A percentile compares a stretch with the other conserved stretches of the same genome.
Evolutionary conservation across 2,797 vertebrate genomes (phyloP).

Genomic region (Chrosomus eos): DNA sequence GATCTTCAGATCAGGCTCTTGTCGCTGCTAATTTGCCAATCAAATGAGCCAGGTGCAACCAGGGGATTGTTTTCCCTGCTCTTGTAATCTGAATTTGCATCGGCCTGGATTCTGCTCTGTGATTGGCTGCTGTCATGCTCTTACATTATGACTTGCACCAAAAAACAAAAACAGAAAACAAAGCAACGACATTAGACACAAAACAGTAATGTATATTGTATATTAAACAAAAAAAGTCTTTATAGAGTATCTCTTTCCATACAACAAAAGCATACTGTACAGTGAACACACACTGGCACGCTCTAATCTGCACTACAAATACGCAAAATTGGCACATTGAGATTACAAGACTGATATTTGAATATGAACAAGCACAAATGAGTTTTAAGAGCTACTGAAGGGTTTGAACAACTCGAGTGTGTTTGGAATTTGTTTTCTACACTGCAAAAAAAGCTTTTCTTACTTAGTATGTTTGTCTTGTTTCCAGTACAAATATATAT

Average conservation of each 20-base stretch:
- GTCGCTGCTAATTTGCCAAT: conserved; percentile 72
- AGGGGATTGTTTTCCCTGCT: conserved; percentile 55
- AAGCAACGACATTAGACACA: conserved; percentile 57
- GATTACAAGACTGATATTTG: not conserved
- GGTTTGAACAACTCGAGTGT: not conserved
- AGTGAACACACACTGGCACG: too few species aligned
- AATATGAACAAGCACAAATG: not conserved
- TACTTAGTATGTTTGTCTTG: too few species aligned
- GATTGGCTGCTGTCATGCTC: conserved; percentile 69
- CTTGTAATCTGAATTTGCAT: conserved; percentile 66
- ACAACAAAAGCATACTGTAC: not conserved
- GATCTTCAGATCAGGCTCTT: not conserved
- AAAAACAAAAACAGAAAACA: conserved; percentile 31
- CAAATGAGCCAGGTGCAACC: conserved; percentile 77
- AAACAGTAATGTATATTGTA: conserved; percentile 24
- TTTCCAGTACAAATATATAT: too few species aligned
- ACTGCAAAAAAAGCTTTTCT: too few species aligned
- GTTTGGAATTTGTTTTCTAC: too few species aligned
- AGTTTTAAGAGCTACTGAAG: not conserved
- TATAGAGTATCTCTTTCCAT: not conserved
- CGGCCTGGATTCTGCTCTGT: conserved; percentile 10
- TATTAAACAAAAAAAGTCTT: not conserved
- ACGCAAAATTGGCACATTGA: not conserved
- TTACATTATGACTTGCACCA: conserved; percentile 57
- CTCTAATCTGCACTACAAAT: not conserved